Base-by-base conservation (phyloP, 2,888 invertebrate genomes). In the Ichneumoninae sp. region DNA sequence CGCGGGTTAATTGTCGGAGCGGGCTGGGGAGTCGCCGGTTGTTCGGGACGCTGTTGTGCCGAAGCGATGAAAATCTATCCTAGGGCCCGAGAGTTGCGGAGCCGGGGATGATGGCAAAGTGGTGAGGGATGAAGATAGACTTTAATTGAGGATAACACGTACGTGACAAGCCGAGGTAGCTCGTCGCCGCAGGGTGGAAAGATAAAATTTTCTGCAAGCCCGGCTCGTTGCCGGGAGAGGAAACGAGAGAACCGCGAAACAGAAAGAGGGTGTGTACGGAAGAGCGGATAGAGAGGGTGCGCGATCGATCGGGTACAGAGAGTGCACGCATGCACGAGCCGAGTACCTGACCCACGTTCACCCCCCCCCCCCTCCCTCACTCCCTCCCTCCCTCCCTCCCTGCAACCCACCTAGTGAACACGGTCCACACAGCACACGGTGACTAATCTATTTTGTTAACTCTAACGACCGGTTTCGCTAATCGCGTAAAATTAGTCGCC, bases 401-500 rank as follows among this genome's bases (percentile, higher is more conserved):
- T 40, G 7, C 44, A 13, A 13, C 16, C 44, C 44, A 44, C 44
- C 44, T 13, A 44, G 44, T 44, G 44, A 44, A 44, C 44, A 44
- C 44, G 44, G 44, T 44, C 44, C 44, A 71, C 57, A 75, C 44
- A 69, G 70, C 60, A 40, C 71, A 83, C 79, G 79, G 70, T 81
- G 85, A 85, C 83, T 85, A 87, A 87, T 87, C 83, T 85, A 84
- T 81, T 85, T 84, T 85, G 85, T 86, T 89, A 90, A 89, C 89
- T 88, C 82, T 86, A 85, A 83, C 88, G 87, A 88, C 81, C 87
- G 84, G 85, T 87, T 84, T 85, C 81, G 87, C 87, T 91, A 90
- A 91, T 91, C 90, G 90, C 83, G 82, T 81, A 83, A 90, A 91
- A 91, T 91, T 90, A 89, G 89, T 90, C 89, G 88, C 87, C 83